Conservation (phyloP, 2,113 vertebrate genomes). For the Psephotus haematonotus region DNA sequence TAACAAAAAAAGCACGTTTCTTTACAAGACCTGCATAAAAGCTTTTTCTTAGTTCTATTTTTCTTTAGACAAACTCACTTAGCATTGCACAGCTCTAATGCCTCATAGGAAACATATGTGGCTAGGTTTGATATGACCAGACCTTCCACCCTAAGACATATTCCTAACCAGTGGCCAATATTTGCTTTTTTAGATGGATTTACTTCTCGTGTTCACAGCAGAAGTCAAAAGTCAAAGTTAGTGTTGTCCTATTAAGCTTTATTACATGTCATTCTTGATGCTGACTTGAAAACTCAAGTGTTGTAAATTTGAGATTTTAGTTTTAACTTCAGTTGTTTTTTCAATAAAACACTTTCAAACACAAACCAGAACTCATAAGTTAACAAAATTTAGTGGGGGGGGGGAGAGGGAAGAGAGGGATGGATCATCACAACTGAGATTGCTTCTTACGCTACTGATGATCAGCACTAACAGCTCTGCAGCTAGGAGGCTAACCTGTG, state of each 20-base stretch:
- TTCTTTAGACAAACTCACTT: neutral
- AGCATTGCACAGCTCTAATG: neutral
- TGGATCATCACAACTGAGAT: neutral
- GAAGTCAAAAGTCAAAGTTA: neutral
- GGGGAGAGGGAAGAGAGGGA: too few relatives aligned
- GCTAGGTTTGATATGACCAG: neutral
- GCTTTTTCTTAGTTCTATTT: neutral
- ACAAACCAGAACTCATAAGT: neutral
- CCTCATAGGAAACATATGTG: neutral
- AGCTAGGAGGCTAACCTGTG: neutral
- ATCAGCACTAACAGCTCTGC: neutral
- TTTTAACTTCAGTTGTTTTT: neutral
- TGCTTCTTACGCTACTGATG: fast-evolving
- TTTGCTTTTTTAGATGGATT: neutral
- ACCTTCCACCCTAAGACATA: neutral
- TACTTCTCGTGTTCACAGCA: neutral
- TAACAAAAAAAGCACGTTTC: neutral
- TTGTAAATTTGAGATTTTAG: neutral
- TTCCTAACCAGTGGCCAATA: neutral
- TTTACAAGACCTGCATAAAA: neutral
- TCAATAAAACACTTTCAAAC: neutral
- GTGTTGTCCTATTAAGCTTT: neutral
- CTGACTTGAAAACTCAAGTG: neutral
- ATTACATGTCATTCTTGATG: neutral
- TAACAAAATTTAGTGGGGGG: neutral